Evolutionary conservation across 2,888 invertebrate genomes (phyloP), one percentile per base, ranked within the genome.

Genomic region (Melipona beecheii): DNA sequence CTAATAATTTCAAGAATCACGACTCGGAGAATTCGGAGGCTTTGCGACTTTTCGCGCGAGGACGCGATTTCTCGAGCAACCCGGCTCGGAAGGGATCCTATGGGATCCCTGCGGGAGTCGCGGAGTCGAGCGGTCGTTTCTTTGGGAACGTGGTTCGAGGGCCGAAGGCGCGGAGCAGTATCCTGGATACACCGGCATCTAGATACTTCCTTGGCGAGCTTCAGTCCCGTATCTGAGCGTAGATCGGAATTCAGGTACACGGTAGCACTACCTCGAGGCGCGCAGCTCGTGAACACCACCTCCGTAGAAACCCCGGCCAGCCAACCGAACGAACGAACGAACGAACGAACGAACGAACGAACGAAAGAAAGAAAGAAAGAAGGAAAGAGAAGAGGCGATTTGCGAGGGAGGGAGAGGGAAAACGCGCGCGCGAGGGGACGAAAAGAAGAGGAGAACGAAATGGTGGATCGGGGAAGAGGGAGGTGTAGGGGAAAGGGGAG

Each of bases 171-270:
- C 89, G 90, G 83, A 87, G 84, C 87, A 90, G 90, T 91, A 92
- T 92, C 91, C 92, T 91, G 91, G 91, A 92, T 92, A 91, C 89
- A 84, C 91, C 83, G 90, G 91, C 90, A 92, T 92, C 92, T 92
- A 92, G 92, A 92, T 92, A 91, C 92, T 92, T 92, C 90, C 91
- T 91, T 87, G 88, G 91, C 86, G 90, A 87, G 91, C 89, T 90
- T 86, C 84, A 91, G 89, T 75, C 85, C 88, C 90, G 90, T 93
- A 93, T 93, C 93, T 91, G 87, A 90, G 91, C 91, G 92, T 93
- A 93, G 93, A 93, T 93, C 93, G 93, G 93, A 93, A 93, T 93
- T 93, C 93, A 93, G 92, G 93, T 93, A 93, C 93, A 93, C 93
- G 93, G 93, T 93, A 93, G 93, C 93, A 91, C 91, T 92, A 92